Evolutionary conservation across 1,140 invertebrate genomes (phyloP).

Genomic region (Conus ventricosus): DNA sequence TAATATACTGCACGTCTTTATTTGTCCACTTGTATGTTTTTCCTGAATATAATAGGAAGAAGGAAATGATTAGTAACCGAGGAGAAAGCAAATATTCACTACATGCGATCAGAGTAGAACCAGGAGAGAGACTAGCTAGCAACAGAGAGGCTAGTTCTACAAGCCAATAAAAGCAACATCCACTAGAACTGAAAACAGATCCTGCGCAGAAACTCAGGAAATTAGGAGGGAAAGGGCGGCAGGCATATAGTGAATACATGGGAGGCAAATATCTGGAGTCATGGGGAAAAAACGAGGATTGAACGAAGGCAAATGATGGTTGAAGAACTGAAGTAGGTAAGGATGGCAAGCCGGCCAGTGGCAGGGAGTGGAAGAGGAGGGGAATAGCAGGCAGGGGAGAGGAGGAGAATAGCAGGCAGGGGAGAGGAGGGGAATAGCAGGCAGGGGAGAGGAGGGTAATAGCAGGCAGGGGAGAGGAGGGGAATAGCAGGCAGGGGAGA

Average conservation of each 20-base stretch:
- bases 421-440: background rate
- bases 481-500: conserved; percentile 7
- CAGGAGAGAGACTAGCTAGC: background rate
- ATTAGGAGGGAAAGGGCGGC: too few relatives aligned
- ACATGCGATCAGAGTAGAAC: background rate
- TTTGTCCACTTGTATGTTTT: too few relatives aligned
- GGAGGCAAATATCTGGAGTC: too few relatives aligned
- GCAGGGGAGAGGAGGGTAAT: background rate
- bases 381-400: conserved; percentile 7
- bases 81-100: background rate
- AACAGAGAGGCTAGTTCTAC: background rate
- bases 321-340: too few relatives aligned
- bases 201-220: too few relatives aligned
- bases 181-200: background rate
- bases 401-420: too few relatives aligned
- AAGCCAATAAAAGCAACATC: background rate
- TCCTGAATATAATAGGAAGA: too few relatives aligned
- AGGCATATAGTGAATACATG: too few relatives aligned
- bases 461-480: background rate
- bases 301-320: too few relatives aligned
- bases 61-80: background rate
- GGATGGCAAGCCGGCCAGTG: too few relatives aligned
- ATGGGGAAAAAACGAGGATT: too few relatives aligned
- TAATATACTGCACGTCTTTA: too few relatives aligned
- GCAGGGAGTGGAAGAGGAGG: background rate